A percentile compares a stretch with the other conserved stretches of the same genome.
phyloP scores from a whole-genome alignment of 2,888 invertebrate species.

The Drepanosiphum platanoidis region DNA sequence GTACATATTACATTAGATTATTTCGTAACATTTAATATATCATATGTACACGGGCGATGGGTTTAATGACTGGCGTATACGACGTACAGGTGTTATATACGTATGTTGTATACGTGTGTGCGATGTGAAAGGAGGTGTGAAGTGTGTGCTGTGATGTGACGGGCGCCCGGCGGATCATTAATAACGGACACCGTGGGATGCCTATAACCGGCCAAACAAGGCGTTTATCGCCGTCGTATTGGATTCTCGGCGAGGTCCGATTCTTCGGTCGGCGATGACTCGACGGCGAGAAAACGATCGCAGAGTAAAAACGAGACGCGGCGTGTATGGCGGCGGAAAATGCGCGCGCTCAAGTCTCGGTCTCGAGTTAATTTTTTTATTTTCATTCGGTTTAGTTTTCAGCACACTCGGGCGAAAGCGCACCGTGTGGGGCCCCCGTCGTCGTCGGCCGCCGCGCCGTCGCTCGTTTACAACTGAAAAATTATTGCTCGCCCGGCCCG shows the following conservation, averaged over 20 bases:
- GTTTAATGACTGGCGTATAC: conserved; percentile 55
- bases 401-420: neutral
- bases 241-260: neutral
- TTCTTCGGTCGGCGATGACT: neutral
- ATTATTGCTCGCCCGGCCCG: conserved; percentile 23
- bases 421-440: neutral
- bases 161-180: conserved; percentile 58
- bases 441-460: neutral
- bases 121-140: conserved; percentile 34
- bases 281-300: neutral
- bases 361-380: neutral
- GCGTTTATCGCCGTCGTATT: conserved; percentile 40
- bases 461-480: neutral
- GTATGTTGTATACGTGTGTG: neutral
- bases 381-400: neutral
- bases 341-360: neutral
- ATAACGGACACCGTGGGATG: conserved; percentile 61
- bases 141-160: conserved; percentile 47
- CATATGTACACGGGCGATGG: conserved; percentile 21
- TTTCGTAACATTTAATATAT: neutral
- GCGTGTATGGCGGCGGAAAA: neutral
- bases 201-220: conserved; percentile 54
- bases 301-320: neutral
- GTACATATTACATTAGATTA: neutral
- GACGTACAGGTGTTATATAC: neutral